phyloP scores from a whole-genome alignment of 2,888 invertebrate species.

The Barypeithes pellucidus region DNA sequence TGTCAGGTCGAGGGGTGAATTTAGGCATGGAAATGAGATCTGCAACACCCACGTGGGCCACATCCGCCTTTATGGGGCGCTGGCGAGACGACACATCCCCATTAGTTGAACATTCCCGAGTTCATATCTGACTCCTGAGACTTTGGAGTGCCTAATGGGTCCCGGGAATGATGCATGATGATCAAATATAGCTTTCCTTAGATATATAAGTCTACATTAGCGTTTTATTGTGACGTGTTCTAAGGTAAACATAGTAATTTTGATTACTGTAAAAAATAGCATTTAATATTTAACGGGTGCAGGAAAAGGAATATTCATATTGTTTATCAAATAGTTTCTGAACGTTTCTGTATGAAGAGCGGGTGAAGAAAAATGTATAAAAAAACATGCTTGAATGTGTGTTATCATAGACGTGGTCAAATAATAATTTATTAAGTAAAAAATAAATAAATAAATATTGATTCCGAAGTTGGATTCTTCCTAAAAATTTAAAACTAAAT shows the following conservation, averaged over 20 bases:
- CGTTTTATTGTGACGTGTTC: neutral
- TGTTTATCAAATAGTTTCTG: too few relatives aligned
- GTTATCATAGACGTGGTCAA: too few relatives aligned
- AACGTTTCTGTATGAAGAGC: too few relatives aligned
- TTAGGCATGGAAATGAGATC: conserved; percentile 65
- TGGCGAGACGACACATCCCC: conserved; percentile 68
- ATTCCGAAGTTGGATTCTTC: too few relatives aligned
- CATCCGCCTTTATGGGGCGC: conserved; percentile 68
- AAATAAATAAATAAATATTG: too few relatives aligned
- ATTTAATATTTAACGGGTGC: neutral
- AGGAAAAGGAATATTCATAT: too few relatives aligned
- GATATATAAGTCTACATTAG: conserved; percentile 50
- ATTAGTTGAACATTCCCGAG: conserved; percentile 67
- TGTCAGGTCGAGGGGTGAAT: conserved; percentile 62
- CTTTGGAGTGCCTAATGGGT: conserved; percentile 61
- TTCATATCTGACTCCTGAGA: conserved; percentile 65
- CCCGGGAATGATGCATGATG: conserved; percentile 58
- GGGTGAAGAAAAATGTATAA: too few relatives aligned
- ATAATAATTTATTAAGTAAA: too few relatives aligned
- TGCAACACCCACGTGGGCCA: conserved; percentile 65
- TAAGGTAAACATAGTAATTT: conserved; percentile 15
- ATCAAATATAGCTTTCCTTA: conserved; percentile 55
- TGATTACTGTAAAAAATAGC: neutral
- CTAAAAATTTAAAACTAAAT: too few relatives aligned
- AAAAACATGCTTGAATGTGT: too few relatives aligned